A percentile compares a stretch with the other conserved stretches of the same genome.
Conservation (phyloP, 2,113 vertebrate genomes). For the Murina feae region DNA sequence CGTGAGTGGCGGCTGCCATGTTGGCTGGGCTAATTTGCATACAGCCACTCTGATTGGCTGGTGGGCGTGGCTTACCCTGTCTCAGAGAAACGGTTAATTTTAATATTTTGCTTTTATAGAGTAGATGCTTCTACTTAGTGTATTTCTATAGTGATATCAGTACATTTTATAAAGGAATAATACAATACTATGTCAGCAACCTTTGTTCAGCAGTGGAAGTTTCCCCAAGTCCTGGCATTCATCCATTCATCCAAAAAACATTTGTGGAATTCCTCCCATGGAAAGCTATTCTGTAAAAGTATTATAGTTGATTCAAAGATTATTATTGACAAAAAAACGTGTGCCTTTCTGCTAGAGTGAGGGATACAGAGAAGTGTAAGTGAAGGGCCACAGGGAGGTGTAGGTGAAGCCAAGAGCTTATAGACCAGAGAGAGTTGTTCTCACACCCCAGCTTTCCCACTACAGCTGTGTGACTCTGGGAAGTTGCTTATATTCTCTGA, state of each 20-base stretch:
- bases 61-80: too few relatives aligned
- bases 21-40: too few relatives aligned
- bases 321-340: not conserved
- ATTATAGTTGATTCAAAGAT: not conserved
- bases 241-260: not conserved
- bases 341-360: not conserved
- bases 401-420: not conserved
- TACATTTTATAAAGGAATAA: not conserved
- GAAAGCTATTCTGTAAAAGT: not conserved
- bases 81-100: too few relatives aligned
- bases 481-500: not conserved
- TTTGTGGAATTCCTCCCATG: slow-evolving; percentile 12
- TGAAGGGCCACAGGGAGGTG: not conserved
- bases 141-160: not conserved
- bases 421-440: not conserved
- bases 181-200: not conserved
- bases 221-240: not conserved
- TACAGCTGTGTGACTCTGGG: not conserved
- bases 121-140: not conserved
- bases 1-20: too few relatives aligned
- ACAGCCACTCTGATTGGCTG: too few relatives aligned
- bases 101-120: too few relatives aligned
- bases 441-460: not conserved
- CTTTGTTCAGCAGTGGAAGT: not conserved
- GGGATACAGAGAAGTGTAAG: not conserved